Evolutionary conservation across 2,888 invertebrate genomes (phyloP).

Genomic region (Acanthosepion esculentum): DNA sequence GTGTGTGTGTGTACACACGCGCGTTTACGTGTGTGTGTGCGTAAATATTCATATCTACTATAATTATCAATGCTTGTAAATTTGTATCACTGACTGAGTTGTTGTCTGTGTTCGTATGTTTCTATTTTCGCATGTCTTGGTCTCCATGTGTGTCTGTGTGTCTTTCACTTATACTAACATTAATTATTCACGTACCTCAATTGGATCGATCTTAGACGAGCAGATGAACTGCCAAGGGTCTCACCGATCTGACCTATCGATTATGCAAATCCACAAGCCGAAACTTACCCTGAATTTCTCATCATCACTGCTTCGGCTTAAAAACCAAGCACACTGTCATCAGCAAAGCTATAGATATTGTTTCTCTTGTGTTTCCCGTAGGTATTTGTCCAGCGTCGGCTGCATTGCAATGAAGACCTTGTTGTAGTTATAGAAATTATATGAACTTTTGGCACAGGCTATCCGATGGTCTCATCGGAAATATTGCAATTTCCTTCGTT

Average conservation of each 20-base stretch:
- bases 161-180: not conserved
- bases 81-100: not conserved
- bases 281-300: not conserved
- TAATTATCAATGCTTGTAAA: no score
- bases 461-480: not conserved
- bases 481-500: not conserved
- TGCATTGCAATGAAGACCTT: not conserved
- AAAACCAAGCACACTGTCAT: not conserved
- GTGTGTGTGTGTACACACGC: no score
- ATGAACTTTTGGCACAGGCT: not conserved
- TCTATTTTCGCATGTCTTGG: not conserved
- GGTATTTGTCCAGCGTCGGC: not conserved
- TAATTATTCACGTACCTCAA: not conserved
- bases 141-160: not conserved
- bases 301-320: not conserved
- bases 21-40: no score
- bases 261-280: not conserved
- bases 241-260: not conserved
- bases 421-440: not conserved
- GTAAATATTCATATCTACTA: no score
- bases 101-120: not conserved
- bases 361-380: no score
- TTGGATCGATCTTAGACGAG: not conserved
- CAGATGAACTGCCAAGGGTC: not conserved
- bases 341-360: not conserved